Base-by-base conservation (phyloP, 2,113 vertebrate genomes). In the Chaetodon auriga region DNA sequence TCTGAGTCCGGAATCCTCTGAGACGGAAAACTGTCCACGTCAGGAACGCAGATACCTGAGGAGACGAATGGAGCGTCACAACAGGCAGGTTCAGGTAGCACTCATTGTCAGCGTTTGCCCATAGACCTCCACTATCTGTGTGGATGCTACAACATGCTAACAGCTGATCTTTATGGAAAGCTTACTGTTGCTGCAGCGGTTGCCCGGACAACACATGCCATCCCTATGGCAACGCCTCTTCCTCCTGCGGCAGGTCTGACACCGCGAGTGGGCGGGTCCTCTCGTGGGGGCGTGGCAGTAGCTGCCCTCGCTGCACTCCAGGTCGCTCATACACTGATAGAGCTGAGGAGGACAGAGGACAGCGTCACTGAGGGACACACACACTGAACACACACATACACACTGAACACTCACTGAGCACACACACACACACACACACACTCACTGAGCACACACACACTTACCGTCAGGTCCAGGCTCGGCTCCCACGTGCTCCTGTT, bases 171-270 rank as follows among this genome's bases (percentile, higher is more conserved):
- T 6, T 6, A 58, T 30, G 9, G 14, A 1, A 4, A 41, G 46
- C 92, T 81, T 94, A 99, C 97, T 96, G 0, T 96, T 96, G 86
- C 95, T 97, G 90, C 97, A 98, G 84, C 89, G 96, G 91, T 95
- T 97, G 30, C 96, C 96, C 0, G 96, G 95, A 91, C 97, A 99
- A 82, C 97, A 99, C 97, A 98, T 97, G 82, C 96, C 95, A 0
- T 98, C 96, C 80, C 97, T 91, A 19, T 96, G 96, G 87, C 97
- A 99, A 12, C 96, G 96, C 75, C 95, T 97, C 93, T 97, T 97
- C 94, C 95, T 97, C 75, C 95, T 91, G 18, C 96, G 93, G 81
- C 97, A 98, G 87, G 95, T 68, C 90, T 95, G 94, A 87, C 97
- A 98, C 0, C 95, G 95, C 0, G 96, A 95, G 0, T 91, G 83